Evolutionary conservation across 2,113 vertebrate genomes (phyloP), one percentile per base, ranked within the genome.

Genomic region (Peucedramus taeniatus): DNA sequence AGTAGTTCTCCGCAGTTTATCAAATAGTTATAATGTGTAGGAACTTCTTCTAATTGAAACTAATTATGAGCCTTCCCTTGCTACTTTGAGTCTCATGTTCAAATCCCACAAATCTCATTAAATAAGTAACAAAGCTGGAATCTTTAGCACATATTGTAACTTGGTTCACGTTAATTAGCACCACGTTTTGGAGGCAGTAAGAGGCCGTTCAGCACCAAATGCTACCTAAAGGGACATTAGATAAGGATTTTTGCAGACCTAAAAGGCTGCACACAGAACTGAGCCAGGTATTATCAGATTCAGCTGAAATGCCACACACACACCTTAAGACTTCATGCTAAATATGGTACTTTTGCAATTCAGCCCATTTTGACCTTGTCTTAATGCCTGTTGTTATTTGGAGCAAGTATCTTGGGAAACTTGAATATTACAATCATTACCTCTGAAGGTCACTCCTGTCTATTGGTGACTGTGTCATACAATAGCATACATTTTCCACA

Each of bases 81-180:
- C 94, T 98, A 97, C 97, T 98, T 98, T 94, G 96, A 97, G 97
- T 94, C 93, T 98, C 96, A 89, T 98, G 97, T 96, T 98, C 96
- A 98, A 98, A 98, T 98, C 98, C 98, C 98, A 98, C 16, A 42
- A 98, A 98, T 96, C 98, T 98, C 98, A 97, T 98, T 98, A 98
- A 98, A 97, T 95, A 98, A 98, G 97, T 97, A 97, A 97, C 95
- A 98, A 98, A 97, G 97, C 97, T 97, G 94, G 96, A 98, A 98
- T 98, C 96, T 97, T 98, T 97, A 97, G 94, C 95, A 97, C 97
- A 96, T 97, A 97, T 96, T 98, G 96, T 97, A 98, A 97, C 96
- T 98, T 97, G 91, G 89, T 97, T 98, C 96, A 91, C 23, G 30
- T 97, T 98, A 98, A 98, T 98, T 98, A 98, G 97, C 93, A 97